Evolutionary conservation across 1,140 invertebrate species (phyloP), one percentile per base, ranked within the genome.

Genomic region (Sitobion miscanthi): DNA sequence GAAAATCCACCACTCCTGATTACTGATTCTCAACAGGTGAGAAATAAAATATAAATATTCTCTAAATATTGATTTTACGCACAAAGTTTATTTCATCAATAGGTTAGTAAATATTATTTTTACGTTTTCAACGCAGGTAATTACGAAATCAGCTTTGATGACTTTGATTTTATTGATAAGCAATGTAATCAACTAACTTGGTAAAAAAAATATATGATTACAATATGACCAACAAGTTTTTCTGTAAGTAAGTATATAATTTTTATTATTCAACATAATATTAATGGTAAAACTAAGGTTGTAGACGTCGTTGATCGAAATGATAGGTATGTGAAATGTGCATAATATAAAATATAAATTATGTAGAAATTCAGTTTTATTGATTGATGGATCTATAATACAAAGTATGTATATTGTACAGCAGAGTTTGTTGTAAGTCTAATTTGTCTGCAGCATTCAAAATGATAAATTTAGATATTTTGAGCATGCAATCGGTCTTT

Each of bases 401-500:
- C 38, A 91, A 38, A 86, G 38, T 85, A 85, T 42, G 83, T 85
- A 42, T 85, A 25, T 86, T 86, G 14, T 92, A 92, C 77, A 30
- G 69, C 69, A 92, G 91, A 82, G 4, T 83, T 38, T 52, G 91
- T 49, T 49, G 38, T 91, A 38, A 35, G 23, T 85, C 82, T 93
- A 93, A 85, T 38, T 85, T 35, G 38, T 93, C 52, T 54, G 91
- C 38, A 30, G 52, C 52, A 3, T 62, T 47, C 38, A 69, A 90
- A 90, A 90, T 42, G 11, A 42, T 69, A 23, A 69, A 45, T 45
- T 93, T 83, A 93, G 77, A 21, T 93, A 54, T 93, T 93, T 85
- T 93, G 91, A 85, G 91, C 91, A 49, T 93, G 91, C 38, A 93
- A 45, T 93, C 91, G 47, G 52, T 93, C 91, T 93, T 93, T 93